These are phyloP conservation scores for Serilophus lunatus DNA, from an alignment of 2,113 vertebrate genomes.

Conservation along the genomic window DNA sequence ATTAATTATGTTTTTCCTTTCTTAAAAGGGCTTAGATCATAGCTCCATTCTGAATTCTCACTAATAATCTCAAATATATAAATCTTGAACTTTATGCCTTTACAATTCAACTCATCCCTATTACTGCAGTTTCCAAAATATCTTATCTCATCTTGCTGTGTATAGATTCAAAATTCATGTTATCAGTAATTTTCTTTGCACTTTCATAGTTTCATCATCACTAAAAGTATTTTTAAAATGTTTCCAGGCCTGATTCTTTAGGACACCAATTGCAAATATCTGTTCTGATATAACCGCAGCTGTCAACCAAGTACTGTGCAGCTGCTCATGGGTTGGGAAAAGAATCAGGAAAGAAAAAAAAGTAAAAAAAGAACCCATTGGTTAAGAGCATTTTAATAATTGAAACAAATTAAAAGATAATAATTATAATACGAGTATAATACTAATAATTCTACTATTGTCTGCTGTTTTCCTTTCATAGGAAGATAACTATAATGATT, in stretches of 20 bases:
- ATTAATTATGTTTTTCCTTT: background rate
- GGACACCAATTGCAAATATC: background rate
- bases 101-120: background rate
- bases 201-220: background rate
- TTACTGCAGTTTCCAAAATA: background rate
- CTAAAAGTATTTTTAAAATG: background rate
- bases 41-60: background rate
- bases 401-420: background rate
- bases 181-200: background rate
- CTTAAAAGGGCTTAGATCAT: background rate
- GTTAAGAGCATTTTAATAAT: background rate
- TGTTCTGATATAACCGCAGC: background rate
- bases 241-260: background rate
- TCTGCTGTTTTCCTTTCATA: background rate
- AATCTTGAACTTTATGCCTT: background rate
- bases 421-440: too few relatives aligned
- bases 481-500: background rate
- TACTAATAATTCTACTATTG: background rate
- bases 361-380: background rate
- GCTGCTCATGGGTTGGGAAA: too few relatives aligned
- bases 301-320: background rate
- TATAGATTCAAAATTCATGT: background rate
- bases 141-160: background rate
- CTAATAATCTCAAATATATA: background rate
- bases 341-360: background rate